Evolutionary conservation across 2,113 vertebrate genomes (phyloP).

Genomic region (Casuarius casuarius): DNA sequence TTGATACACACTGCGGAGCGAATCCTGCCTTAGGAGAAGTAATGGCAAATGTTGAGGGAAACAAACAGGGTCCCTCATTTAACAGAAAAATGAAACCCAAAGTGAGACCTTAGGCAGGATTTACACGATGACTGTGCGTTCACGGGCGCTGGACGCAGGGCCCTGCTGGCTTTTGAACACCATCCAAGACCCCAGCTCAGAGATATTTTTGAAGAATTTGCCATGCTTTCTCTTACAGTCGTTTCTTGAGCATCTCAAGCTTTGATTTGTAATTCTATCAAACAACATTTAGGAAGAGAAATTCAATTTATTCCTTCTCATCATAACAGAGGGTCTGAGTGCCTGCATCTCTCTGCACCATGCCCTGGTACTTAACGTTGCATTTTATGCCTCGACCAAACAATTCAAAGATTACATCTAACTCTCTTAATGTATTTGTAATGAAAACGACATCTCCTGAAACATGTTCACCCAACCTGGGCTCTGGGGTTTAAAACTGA

Average conservation of each 20-base stretch:
- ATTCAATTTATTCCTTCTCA: slow-evolving; percentile 41
- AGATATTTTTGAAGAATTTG: not conserved
- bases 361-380: slow-evolving; percentile 49
- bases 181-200: not conserved
- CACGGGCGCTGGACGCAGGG: not conserved
- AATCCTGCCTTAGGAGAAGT: not conserved
- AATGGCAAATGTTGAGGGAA: not conserved
- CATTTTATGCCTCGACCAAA: slow-evolving; percentile 37
- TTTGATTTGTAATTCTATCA: slow-evolving; percentile 23
- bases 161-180: not conserved
- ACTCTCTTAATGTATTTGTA: slow-evolving; percentile 34
- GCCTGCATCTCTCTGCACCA: not conserved
- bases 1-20: not conserved
- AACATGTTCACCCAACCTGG: not conserved
- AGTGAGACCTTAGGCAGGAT: not conserved
- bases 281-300: slow-evolving; percentile 50
- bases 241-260: not conserved
- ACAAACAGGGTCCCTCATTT: not conserved
- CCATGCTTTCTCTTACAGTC: not conserved
- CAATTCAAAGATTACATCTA: slow-evolving; percentile 34
- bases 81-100: not conserved
- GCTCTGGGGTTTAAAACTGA: not conserved
- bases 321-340: slow-evolving; percentile 2
- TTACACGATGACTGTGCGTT: not conserved
- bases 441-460: not conserved